These are phyloP conservation scores for Antennarius striatus DNA, from an alignment of 2,113 vertebrate species.

Conservation along the genomic window DNA sequence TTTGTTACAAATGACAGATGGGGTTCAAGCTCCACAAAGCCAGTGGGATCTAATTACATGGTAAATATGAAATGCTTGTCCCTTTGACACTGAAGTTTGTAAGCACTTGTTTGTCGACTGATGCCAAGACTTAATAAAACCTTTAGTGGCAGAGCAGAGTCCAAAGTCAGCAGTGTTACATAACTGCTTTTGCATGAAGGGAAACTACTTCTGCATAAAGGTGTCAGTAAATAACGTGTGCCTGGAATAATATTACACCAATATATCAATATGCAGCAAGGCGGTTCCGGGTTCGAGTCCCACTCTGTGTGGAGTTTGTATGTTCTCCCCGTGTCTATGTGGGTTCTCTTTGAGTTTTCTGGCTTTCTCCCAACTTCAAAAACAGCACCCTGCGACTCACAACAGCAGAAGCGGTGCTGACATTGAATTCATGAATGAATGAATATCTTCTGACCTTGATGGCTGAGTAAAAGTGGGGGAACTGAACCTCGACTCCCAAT, in stretches of 20 bases:
- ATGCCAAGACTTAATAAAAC: conserved; percentile 37
- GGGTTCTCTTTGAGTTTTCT: too few species aligned
- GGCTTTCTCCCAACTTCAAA: too few species aligned
- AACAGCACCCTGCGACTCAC: too few species aligned
- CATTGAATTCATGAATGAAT: too few species aligned
- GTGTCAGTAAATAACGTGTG: conserved; percentile 8
- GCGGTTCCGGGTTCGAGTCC: too few species aligned
- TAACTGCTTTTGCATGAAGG: conserved; percentile 9
- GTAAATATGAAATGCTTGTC: conserved; percentile 56
- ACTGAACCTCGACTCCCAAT: too few species aligned
- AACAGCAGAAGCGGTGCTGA: too few species aligned
- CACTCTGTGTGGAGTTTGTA: too few species aligned
- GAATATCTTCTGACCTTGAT: background rate
- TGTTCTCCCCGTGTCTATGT: too few species aligned
- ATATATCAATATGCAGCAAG: background rate
- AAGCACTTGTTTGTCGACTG: conserved; percentile 38
- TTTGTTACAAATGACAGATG: conserved; percentile 50
- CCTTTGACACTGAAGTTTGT: conserved; percentile 10
- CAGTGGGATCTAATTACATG: conserved; percentile 42
- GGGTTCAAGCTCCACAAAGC: conserved; percentile 49
- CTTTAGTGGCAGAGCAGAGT: conserved; percentile 18
- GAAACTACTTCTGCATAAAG: conserved; percentile 28
- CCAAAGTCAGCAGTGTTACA: conserved; percentile 44
- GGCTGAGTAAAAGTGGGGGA: background rate
- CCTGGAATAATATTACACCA: conserved; percentile 7